Base-by-base conservation (phyloP, 2,888 invertebrate species). In the Oegoconia quadripuncta region DNA sequence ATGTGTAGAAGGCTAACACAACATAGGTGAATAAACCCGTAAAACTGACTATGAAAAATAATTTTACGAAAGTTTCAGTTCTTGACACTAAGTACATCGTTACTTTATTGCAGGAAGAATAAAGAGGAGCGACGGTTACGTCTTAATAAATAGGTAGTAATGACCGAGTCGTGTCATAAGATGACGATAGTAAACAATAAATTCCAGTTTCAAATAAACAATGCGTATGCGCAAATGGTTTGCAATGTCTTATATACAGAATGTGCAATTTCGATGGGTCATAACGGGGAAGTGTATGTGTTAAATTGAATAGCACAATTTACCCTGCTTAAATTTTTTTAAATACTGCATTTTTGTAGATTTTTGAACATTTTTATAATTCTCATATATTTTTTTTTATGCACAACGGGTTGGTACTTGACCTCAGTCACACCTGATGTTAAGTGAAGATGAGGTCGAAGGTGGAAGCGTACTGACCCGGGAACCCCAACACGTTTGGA, bases 11-110 rank as follows among this genome's bases (percentile, higher is more conserved):
- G 0, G 74, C 77, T 11, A 84, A 41, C 0, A 66, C 43, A 1
- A 60, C 46, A 39, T 83, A 83, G 59, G 69, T 68, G 8, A 79
- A 15, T 22, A 84, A 42, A 4, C 82, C 82, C 8, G 59, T 62
- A 34, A 74, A 63, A 40, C 74, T 73, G 11, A 83, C 45, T n/a
- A 74, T 32, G 43, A 83, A 80, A 50, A 84, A 84, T 50, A 80
- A 51, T 59, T 75, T 81, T 2, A 70, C 72, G 33, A 74, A 72
- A 7, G 62, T 66, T 33, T 68, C 68, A 0, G 66, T 74, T 53
- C 63, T 69, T 12, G 71, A 57, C 32, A 65, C 48, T 14, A 69
- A 40, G 56, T 63, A 64, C 74, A 77, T 76, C 61, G 54, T 61
- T 41, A 32, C 17, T 42, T 40, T 46, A 45, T 54, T 48, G 45